A percentile compares a stretch with the other conserved stretches of the same genome.
Evolutionary conservation across 2,888 invertebrate genomes (phyloP).

Genomic region (Drosophila pseudotakahashii): DNA sequence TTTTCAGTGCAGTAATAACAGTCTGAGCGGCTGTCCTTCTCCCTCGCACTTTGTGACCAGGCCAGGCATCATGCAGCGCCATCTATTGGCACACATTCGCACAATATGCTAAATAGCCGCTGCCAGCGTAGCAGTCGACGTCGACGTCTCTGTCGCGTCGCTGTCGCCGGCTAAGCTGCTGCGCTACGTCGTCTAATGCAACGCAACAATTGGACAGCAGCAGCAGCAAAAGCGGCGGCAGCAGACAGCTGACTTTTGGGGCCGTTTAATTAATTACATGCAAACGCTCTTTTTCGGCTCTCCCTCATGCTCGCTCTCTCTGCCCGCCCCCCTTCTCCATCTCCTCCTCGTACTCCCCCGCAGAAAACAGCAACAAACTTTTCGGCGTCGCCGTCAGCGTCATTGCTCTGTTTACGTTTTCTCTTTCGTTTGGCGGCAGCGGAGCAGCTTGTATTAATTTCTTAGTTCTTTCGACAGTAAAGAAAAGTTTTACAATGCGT

Average conservation of each 20-base stretch:
- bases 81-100: conserved; percentile 78
- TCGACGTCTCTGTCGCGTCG: conserved; percentile 41
- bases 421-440: conserved; percentile 70
- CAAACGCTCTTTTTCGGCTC: conserved; percentile 52
- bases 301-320: conserved; percentile 42
- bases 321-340: conserved; percentile 4
- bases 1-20: conserved; percentile 27
- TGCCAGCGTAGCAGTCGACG: conserved; percentile 40
- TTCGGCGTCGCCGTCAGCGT: conserved; percentile 47
- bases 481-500: conserved; percentile 30
- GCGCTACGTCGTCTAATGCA: conserved; percentile 41
- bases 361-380: conserved; percentile 58
- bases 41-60: conserved; percentile 25
- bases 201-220: conserved; percentile 70
- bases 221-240: conserved; percentile 24
- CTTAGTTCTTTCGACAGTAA: conserved; percentile 36
- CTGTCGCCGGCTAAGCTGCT: conserved; percentile 27
- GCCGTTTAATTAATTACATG: conserved; percentile 75
- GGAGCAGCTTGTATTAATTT: conserved; percentile 56
- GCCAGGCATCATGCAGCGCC: conserved; percentile 70
- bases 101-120: conserved; percentile 74
- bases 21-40: conserved; percentile 23
- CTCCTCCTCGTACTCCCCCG: conserved; percentile 5
- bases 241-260: conserved; percentile 74
- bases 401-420: conserved; percentile 64